phyloP scores from a whole-genome alignment of 2,888 invertebrate genomes.

The Rotaria magnacalcarata region DNA sequence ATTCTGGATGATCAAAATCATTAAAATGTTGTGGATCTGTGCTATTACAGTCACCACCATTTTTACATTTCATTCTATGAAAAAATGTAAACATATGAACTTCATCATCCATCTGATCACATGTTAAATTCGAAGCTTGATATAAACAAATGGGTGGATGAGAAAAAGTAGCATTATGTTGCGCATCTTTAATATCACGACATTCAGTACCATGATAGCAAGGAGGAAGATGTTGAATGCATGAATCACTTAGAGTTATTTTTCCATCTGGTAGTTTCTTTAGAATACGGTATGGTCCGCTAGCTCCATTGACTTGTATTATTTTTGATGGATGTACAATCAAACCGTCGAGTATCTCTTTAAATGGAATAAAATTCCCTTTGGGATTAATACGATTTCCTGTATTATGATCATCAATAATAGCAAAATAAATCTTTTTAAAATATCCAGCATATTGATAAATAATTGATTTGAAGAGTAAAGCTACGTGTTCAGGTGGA shows the following conservation, averaged over 20 bases:
- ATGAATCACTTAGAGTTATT: background rate
- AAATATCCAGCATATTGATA: conserved; percentile 4
- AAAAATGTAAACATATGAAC: background rate
- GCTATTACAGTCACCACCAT: background rate
- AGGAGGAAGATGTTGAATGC: background rate
- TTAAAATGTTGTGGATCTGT: background rate
- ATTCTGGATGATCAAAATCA: background rate
- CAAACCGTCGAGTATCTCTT: background rate
- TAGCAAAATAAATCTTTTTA: background rate
- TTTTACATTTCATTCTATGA: background rate
- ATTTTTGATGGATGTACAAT: background rate
- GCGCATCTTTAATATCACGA: background rate
- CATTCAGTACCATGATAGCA: background rate
- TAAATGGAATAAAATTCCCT: background rate
- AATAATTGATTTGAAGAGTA: conserved; percentile 3
- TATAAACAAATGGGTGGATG: conserved; percentile 5
- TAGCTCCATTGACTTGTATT: background rate
- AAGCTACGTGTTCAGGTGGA: conserved; percentile 1
- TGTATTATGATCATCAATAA: conserved; percentile 28
- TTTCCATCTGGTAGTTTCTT: background rate
- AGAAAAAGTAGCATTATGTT: background rate
- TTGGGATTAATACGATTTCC: too few species aligned
- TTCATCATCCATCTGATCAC: background rate
- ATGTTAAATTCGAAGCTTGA: background rate
- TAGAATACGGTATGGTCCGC: background rate